Evolutionary conservation across 1,140 invertebrate species (phyloP).

Genomic region (Achatina immaculata): DNA sequence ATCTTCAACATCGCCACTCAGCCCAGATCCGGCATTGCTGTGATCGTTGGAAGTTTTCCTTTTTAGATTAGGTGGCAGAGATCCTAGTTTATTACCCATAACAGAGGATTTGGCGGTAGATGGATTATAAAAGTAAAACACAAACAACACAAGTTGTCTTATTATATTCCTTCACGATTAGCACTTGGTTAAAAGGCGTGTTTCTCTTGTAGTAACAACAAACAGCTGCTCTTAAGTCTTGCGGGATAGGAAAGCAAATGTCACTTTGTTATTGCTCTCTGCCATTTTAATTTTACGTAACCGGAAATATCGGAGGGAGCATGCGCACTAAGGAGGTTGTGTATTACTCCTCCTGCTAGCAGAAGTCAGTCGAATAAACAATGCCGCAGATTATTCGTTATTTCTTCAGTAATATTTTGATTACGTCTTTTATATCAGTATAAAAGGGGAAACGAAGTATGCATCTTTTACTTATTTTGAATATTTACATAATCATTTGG

Average conservation of each 20-base stretch:
- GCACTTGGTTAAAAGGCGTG: not conserved
- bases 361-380: not conserved
- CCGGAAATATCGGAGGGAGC: constrained; percentile 5
- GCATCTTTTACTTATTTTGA: not conserved
- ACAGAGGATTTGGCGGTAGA: not conserved
- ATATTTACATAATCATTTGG: not conserved
- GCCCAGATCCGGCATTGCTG: not conserved
- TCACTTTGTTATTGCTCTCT: not conserved
- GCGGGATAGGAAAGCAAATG: not conserved
- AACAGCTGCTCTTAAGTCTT: not conserved
- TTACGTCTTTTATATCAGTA: not conserved
- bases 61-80: not conserved
- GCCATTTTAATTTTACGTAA: constrained; percentile 35
- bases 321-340: constrained; percentile 18
- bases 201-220: not conserved
- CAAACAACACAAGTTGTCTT: not conserved
- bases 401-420: not conserved
- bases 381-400: not conserved
- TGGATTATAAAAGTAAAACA: too few relatives aligned
- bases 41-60: not conserved
- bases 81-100: not conserved
- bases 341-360: constrained; percentile 16
- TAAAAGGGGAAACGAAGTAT: not conserved
- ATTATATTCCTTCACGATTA: not conserved
- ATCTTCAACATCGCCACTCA: not conserved